Base-by-base conservation (phyloP, 2,888 invertebrate genomes). In the Pyralis farinalis region DNA sequence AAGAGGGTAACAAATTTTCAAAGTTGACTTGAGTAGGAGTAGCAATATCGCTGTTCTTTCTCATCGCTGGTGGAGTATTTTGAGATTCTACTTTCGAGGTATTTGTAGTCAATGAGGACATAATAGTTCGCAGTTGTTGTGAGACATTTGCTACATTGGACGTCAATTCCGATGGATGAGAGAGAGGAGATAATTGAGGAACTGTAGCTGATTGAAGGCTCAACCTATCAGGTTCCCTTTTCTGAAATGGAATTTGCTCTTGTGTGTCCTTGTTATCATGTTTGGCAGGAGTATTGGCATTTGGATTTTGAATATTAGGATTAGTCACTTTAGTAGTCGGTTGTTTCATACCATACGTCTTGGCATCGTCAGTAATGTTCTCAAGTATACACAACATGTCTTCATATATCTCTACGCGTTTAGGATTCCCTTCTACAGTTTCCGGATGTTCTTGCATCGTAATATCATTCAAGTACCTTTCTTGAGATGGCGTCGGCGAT, bases 121-220 rank as follows among this genome's bases (percentile, higher is more conserved):
- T 83, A 34, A 94, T 87, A 3, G 92, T 92, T 25, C 93, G 81
- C 33, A 93, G 63, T 58, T 93, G 94, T 65, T 93, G 93, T 0
- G 93, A 93, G 0, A 92, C 93, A 60, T 93, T 94, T 0, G 92
- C 93, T 79, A 94, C 93, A 58, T 93, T 93, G 0, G 93, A 92
- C 8, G 93, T 93, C 34, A 94, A 74, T 63, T 94, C 94, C 1
- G 93, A 91, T 0, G 94, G 94, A 63, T 94, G 93, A 0, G 94
- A 94, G 1, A 94, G 67, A 0, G 94, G 94, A 0, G 94, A 94
- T 12, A 94, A 71, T 63, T 94, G 94, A 0, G 94, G 93, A 34
- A 93, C 88, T 0, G 91, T 86, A 3, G 91, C 88, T 0, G 91
- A 85, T 46, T 90, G 83, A 39, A 90, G 57, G 8, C 55, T 81